phyloP scores from a whole-genome alignment of 2,888 invertebrate genomes.

The Spodoptera exigua region DNA sequence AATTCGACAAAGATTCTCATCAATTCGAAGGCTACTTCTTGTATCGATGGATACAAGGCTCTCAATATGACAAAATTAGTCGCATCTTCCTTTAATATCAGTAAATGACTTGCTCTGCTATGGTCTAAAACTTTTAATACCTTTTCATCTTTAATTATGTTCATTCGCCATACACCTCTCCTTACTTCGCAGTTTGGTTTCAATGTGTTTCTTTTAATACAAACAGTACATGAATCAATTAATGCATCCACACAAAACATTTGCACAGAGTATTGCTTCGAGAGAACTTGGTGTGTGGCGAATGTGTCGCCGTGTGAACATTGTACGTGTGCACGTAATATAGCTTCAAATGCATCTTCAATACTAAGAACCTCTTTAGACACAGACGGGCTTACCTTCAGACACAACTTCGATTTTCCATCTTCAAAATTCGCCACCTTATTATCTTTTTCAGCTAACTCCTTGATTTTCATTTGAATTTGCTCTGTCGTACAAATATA shows the following conservation, averaged over 20 bases:
- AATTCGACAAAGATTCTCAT: slow-evolving; percentile 36
- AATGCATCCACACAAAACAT: not conserved
- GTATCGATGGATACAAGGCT: slow-evolving; percentile 5
- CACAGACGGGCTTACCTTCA: not conserved
- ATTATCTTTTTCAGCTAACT: not conserved
- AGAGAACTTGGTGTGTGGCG: not conserved
- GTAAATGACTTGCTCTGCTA: not conserved
- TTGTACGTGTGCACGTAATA: slow-evolving; percentile 14
- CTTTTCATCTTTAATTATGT: slow-evolving; percentile 10
- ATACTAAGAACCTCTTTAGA: slow-evolving; percentile 12
- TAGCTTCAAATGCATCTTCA: slow-evolving; percentile 32
- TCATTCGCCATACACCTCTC: slow-evolving; percentile 34
- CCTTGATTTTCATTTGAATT: slow-evolving; percentile 11
- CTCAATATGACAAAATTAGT: slow-evolving; percentile 40
- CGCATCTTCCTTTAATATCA: slow-evolving; percentile 28
- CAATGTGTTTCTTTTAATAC: not conserved
- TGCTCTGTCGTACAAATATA: not conserved
- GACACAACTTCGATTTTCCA: slow-evolving; percentile 7
- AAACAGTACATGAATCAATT: slow-evolving; percentile 27
- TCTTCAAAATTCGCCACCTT: not conserved
- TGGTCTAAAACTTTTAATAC: too few relatives aligned
- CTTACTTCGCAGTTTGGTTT: too few relatives aligned
- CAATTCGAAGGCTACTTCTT: slow-evolving; percentile 34
- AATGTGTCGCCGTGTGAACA: not conserved
- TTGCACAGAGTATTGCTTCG: not conserved